Evolutionary conservation across 2,797 vertebrate species (phyloP).

Genomic region (Balearica regulorum): DNA sequence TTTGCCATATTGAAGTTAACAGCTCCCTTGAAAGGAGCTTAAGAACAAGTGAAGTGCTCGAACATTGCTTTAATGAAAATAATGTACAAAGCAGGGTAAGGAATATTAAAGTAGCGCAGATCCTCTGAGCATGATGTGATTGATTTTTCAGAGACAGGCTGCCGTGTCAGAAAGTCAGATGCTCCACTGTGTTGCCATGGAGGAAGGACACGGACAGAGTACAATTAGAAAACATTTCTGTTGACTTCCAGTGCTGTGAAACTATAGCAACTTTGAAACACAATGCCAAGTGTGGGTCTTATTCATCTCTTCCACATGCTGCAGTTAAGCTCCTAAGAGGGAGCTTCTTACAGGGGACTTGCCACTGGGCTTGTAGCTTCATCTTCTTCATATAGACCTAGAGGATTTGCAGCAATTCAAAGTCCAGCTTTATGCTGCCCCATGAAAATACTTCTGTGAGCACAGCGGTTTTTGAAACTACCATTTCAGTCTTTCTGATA

Average conservation of each 20-base stretch:
- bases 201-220: background rate
- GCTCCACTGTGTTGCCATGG: background rate
- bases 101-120: background rate
- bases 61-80: background rate
- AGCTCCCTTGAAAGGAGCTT: background rate
- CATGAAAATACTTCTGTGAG: fast-evolving
- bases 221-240: background rate
- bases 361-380: background rate
- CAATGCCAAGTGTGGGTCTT: background rate
- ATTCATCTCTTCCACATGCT: background rate
- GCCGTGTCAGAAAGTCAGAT: background rate
- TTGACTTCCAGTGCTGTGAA: background rate
- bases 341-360: background rate
- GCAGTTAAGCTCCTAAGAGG: background rate
- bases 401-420: background rate
- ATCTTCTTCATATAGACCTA: background rate
- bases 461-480: background rate
- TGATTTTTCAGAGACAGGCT: background rate
- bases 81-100: background rate
- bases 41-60: background rate
- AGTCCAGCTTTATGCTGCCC: background rate
- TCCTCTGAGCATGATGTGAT: background rate
- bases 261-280: background rate
- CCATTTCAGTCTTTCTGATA: background rate
- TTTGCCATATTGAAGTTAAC: background rate